Base-by-base conservation (phyloP, 2,888 invertebrate species). In the Dicranocentrus wangi region DNA sequence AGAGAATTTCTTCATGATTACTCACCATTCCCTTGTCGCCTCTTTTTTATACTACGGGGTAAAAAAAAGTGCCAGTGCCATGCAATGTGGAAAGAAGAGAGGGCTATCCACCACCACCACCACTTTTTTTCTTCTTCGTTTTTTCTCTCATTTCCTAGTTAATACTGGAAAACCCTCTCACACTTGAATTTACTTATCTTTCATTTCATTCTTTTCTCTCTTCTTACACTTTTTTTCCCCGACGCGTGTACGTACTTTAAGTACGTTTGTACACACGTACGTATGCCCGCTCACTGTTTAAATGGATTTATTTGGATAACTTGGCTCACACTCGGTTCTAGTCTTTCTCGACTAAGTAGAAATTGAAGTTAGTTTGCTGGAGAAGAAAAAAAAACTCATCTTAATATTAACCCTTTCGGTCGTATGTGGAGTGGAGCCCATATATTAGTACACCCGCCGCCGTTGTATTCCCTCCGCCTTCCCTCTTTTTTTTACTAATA, bases 1-100 rank as follows among this genome's bases (percentile, higher is more conserved):
- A 70, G 70, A 76, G 81, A 81, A 81, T 81, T 72, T 73, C 73
- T 76, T 76, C 65, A 71, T 81, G 75, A 81, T 81, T 81, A 81
- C 70, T 70, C 76, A 70, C 75, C 73, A 73, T 81, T 81, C 81
- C 61, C 69, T 69, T 63, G 68, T 69, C 69, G 61, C 76, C 75
- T 70, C 69, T 66, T 65, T 47, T 15, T 32, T n/a, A n/a, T n/a
- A n/a, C n/a, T n/a, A n/a, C n/a, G n/a, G n/a, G n/a, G n/a, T n/a
- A n/a, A n/a, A n/a, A n/a, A n/a, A n/a, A n/a, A n/a, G n/a, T n/a
- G n/a, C n/a, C n/a, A n/a, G n/a, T n/a, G n/a, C n/a, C n/a, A n/a
- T n/a, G n/a, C n/a, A n/a, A n/a, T n/a, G n/a, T n/a, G n/a, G n/a
- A n/a, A n/a, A n/a, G n/a, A n/a, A n/a, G n/a, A n/a, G n/a, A n/a